These are phyloP conservation scores for Callocephalon fimbriatum DNA, from an alignment of 2,113 vertebrate species.

Conservation along the genomic window DNA sequence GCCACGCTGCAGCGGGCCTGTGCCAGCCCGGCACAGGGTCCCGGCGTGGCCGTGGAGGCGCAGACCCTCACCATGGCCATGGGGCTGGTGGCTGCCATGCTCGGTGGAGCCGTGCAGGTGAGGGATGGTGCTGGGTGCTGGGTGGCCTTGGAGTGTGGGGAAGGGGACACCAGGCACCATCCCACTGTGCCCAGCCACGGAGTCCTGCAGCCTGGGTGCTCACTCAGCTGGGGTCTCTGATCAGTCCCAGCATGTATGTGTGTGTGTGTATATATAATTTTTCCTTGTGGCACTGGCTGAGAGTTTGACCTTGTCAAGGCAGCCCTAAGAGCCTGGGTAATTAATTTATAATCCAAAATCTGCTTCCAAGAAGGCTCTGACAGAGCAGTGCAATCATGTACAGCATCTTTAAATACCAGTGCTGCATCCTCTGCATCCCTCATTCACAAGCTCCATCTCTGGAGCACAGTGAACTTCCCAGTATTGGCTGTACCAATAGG, in stretches of 20 bases:
- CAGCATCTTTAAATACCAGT: background rate
- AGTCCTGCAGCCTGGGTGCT: background rate
- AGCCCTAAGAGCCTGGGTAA: background rate
- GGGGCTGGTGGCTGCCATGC: conserved; percentile 88
- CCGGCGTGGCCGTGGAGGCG: conserved; percentile 74
- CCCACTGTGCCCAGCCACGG: accelerated
- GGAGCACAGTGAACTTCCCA: accelerated
- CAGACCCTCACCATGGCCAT: conserved; percentile 93
- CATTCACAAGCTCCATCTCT: accelerated
- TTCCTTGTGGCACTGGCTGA: background rate
- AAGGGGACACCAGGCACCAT: accelerated
- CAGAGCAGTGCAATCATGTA: background rate
- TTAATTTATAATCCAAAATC: background rate
- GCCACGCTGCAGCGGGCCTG: conserved; percentile 86
- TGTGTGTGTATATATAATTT: accelerated
- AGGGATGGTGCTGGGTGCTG: accelerated
- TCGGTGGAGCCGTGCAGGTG: conserved; percentile 88
- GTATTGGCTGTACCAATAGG: background rate
- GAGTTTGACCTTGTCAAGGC: background rate
- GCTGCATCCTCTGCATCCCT: background rate
- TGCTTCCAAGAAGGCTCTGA: background rate
- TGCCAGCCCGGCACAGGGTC: conserved; percentile 55
- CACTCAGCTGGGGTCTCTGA: background rate
- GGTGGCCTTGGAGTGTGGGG: accelerated
- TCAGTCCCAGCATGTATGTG: accelerated